Conservation (phyloP, 2,113 vertebrate genomes). For the Lutjanus erythropterus region DNA sequence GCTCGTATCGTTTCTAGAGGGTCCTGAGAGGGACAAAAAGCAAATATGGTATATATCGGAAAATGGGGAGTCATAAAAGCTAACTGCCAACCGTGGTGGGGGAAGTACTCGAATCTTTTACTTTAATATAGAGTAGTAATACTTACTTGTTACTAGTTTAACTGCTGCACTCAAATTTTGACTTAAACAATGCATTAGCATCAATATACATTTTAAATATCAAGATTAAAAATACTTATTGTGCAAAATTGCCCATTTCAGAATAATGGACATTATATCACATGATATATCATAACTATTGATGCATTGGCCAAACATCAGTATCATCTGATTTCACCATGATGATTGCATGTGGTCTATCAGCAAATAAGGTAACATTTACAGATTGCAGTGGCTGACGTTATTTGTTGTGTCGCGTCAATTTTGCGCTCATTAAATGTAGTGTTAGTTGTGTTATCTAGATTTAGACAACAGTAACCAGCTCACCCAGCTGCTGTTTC, state of each 20-base stretch:
- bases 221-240: not conserved
- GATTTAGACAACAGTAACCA: too few relatives aligned
- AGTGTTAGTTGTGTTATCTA: too few relatives aligned
- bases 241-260: not conserved
- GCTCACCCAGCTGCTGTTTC: too few relatives aligned
- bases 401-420: too few relatives aligned
- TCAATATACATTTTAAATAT: not conserved
- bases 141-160: not conserved
- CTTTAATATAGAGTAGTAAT: not conserved
- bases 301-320: too few relatives aligned
- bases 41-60: not conserved
- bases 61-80: not conserved
- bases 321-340: too few relatives aligned
- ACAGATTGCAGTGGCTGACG: too few relatives aligned
- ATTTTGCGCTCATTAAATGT: too few relatives aligned
- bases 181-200: not conserved
- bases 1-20: constrained; percentile 87
- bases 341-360: too few relatives aligned
- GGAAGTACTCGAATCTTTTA: not conserved
- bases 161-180: not conserved
- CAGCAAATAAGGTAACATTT: too few relatives aligned
- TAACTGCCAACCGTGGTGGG: not conserved
- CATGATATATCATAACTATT: not conserved
- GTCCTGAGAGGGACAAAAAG: constrained; percentile 80
- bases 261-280: not conserved